phyloP scores from a whole-genome alignment of 2,797 vertebrate genomes.

The Falco biarmicus region DNA sequence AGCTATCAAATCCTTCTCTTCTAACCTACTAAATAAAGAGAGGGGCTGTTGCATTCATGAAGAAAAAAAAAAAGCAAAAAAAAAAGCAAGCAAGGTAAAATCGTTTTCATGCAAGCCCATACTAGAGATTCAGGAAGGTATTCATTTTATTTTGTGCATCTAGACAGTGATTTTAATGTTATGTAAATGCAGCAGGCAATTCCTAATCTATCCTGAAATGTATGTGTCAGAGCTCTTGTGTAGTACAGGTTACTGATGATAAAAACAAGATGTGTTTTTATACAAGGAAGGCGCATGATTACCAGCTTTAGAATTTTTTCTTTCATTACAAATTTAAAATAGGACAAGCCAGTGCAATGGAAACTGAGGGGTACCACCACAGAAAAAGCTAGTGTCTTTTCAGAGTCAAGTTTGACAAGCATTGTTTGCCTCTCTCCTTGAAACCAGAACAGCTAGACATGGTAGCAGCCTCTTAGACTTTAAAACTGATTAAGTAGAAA shows the following conservation, averaged over 20 bases:
- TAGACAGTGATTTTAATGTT: constrained; percentile 78
- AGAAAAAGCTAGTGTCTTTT: constrained; percentile 45
- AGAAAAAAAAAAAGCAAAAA: neutral
- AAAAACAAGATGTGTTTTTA: constrained; percentile 76
- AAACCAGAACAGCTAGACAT: constrained; percentile 12
- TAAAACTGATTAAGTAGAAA: constrained; percentile 26
- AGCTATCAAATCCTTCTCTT: constrained; percentile 45
- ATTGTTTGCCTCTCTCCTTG: constrained; percentile 27
- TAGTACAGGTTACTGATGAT: constrained; percentile 74
- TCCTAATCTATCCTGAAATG: constrained; percentile 76
- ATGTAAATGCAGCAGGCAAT: constrained; percentile 74
- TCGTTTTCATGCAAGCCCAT: constrained; percentile 47
- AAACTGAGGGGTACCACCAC: constrained; percentile 19
- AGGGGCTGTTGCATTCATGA: neutral
- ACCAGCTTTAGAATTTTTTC: constrained; percentile 68
- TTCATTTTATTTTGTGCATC: constrained; percentile 71
- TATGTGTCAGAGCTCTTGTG: constrained; percentile 71
- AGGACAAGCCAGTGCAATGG: constrained; percentile 58
- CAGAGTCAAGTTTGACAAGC: constrained; percentile 51
- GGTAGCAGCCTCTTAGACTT: neutral
- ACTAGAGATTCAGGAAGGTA: constrained; percentile 53
- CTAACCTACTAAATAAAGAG: constrained; percentile 22
- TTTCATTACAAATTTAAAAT: constrained; percentile 73
- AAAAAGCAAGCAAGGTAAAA: neutral
- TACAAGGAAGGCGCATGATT: constrained; percentile 65